Conservation (phyloP, 2,888 invertebrate species). For the Athalia circularis region DNA sequence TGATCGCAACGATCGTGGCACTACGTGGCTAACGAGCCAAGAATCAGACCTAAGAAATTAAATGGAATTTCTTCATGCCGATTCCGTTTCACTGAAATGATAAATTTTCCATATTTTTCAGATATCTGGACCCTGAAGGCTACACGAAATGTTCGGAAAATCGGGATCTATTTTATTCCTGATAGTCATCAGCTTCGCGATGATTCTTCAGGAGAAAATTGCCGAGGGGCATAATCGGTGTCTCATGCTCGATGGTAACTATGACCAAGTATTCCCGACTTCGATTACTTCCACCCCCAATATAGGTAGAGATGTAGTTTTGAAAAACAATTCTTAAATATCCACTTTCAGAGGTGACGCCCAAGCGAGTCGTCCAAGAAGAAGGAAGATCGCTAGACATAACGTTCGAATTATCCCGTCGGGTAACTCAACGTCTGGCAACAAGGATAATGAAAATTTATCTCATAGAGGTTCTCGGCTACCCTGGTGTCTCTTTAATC, state of each 20-base stretch:
- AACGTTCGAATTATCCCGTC: slow-evolving; percentile 76
- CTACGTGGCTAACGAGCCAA: neutral
- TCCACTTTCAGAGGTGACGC: slow-evolving; percentile 73
- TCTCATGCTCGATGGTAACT: slow-evolving; percentile 11
- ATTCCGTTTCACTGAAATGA: neutral
- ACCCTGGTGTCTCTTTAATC: slow-evolving; percentile 72
- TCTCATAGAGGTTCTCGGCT: slow-evolving; percentile 75
- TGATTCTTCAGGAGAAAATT: neutral
- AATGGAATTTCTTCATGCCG: neutral
- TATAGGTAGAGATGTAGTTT: too few species aligned
- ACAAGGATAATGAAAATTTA: slow-evolving; percentile 79
- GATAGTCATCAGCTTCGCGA: neutral
- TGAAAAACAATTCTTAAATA: neutral
- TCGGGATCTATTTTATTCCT: slow-evolving; percentile 2
- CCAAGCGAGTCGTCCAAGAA: slow-evolving; percentile 73
- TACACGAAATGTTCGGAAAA: slow-evolving; percentile 18
- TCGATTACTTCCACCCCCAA: neutral
- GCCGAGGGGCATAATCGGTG: slow-evolving; percentile 11
- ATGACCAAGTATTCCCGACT: neutral
- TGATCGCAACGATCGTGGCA: too few species aligned
- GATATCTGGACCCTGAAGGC: neutral
- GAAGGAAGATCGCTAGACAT: slow-evolving; percentile 73
- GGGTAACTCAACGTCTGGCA: slow-evolving; percentile 77
- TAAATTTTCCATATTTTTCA: slow-evolving; percentile 13
- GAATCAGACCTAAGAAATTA: neutral